Conservation (phyloP, 1,140 invertebrate genomes). For the Drosophila arizonae region DNA sequence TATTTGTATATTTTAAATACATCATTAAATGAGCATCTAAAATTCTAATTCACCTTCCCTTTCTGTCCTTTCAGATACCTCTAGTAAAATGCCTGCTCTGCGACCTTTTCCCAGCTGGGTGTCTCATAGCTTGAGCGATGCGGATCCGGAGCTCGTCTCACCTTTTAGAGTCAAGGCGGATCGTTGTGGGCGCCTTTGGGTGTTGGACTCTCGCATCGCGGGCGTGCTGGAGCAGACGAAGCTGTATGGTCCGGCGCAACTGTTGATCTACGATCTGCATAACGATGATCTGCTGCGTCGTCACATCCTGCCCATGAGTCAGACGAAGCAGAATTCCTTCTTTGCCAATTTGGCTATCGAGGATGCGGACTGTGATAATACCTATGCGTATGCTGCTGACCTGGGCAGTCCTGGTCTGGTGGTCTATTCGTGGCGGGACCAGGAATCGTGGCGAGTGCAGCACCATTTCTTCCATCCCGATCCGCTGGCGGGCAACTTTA, state of each 20-base stretch:
- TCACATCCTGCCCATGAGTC: constrained; percentile 85
- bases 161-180: constrained; percentile 89
- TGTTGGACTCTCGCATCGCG: constrained; percentile 88
- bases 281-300: constrained; percentile 87
- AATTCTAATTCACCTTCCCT: background rate
- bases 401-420: constrained; percentile 86
- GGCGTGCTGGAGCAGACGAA: constrained; percentile 85
- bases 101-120: constrained; percentile 90
- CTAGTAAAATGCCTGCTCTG: constrained; percentile 86
- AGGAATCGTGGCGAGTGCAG: constrained; percentile 87
- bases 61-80: constrained; percentile 84
- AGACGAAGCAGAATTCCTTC: constrained; percentile 87
- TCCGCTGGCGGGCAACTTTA: constrained; percentile 87
- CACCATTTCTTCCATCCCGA: constrained; percentile 89
- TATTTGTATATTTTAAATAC: too few relatives aligned
- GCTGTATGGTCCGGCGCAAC: constrained; percentile 84
- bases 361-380: constrained; percentile 87
- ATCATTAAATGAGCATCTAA: too few relatives aligned
- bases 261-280: constrained; percentile 89
- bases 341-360: constrained; percentile 90
- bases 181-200: constrained; percentile 89
- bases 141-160: constrained; percentile 88
- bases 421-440: constrained; percentile 88
- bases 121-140: constrained; percentile 84
- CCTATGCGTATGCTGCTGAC: constrained; percentile 87